These are phyloP conservation scores for Timema podura DNA, from an alignment of 2,888 invertebrate genomes.

Conservation along the genomic window DNA sequence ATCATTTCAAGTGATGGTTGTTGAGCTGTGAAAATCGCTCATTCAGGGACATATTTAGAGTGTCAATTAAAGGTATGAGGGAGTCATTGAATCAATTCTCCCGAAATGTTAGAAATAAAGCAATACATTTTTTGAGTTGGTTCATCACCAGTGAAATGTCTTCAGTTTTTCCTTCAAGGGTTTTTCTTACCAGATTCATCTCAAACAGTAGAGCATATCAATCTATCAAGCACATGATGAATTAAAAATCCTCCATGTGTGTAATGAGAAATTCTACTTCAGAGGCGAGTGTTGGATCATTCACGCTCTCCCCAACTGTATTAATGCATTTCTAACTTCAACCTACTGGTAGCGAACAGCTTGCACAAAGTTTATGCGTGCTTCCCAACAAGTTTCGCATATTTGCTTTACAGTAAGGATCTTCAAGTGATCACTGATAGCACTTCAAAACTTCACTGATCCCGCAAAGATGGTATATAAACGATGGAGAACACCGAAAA, in stretches of 20 bases:
- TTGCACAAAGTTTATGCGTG: neutral
- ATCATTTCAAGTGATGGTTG: too few species aligned
- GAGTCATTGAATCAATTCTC: too few species aligned
- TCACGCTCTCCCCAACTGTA: neutral
- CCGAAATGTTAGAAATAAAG: too few species aligned
- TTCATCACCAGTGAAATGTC: too few species aligned
- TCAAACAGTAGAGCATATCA: neutral
- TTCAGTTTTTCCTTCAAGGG: neutral
- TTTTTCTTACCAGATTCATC: neutral
- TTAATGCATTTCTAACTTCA: neutral
- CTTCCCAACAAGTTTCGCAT: neutral
- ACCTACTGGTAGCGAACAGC: neutral
- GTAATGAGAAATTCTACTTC: too few species aligned
- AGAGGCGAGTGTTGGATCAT: neutral
- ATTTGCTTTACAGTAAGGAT: neutral
- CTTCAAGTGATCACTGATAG: neutral
- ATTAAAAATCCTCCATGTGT: too few species aligned
- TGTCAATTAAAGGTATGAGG: too few species aligned
- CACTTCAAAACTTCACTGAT: neutral
- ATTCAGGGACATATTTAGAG: too few species aligned
- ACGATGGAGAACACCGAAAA: constrained; percentile 27
- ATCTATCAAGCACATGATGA: neutral
- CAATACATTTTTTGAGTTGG: too few species aligned
- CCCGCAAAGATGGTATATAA: neutral
- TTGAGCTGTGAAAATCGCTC: too few species aligned